A percentile compares a stretch with the other conserved stretches of the same genome.
Evolutionary conservation across 2,113 vertebrate genomes (phyloP).

Genomic region (Ranitomeya imitator): DNA sequence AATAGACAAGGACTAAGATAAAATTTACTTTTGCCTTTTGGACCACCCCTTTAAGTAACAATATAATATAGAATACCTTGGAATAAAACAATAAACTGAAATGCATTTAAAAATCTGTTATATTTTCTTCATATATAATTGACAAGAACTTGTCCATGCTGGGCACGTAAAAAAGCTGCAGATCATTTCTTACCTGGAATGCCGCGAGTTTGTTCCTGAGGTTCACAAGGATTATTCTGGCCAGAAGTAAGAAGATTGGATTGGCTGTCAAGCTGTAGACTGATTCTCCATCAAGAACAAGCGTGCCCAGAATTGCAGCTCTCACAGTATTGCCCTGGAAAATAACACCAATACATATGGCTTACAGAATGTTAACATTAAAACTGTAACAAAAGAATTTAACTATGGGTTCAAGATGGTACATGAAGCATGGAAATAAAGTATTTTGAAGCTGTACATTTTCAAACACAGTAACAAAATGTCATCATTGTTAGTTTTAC

Average conservation of each 20-base stretch:
- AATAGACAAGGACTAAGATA: no score
- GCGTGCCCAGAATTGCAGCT: slow-evolving; percentile 70
- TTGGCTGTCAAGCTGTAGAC: slow-evolving; percentile 85
- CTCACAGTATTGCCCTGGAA: slow-evolving; percentile 71
- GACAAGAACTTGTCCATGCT: slow-evolving; percentile 16
- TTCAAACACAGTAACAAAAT: neutral
- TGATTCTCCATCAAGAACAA: slow-evolving; percentile 89
- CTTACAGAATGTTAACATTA: neutral
- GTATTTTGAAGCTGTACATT: neutral
- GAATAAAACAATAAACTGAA: neutral
- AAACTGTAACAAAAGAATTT: neutral
- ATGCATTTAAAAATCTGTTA: neutral
- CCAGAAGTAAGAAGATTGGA: slow-evolving; percentile 85
- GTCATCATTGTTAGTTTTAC: no score
- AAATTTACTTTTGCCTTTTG: no score
- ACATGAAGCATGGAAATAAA: neutral
- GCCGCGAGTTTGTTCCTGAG: slow-evolving; percentile 75
- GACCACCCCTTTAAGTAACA: no score
- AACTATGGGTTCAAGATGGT: neutral
- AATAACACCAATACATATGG: slow-evolving; percentile 12
- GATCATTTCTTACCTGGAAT: slow-evolving; percentile 79
- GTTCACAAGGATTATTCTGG: slow-evolving; percentile 80
- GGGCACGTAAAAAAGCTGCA: neutral
- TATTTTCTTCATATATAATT: neutral
- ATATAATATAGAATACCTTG: no score